These are phyloP conservation scores for Dasyurus viverrinus DNA, from an alignment of 2,113 vertebrate genomes.

Conservation along the genomic window DNA sequence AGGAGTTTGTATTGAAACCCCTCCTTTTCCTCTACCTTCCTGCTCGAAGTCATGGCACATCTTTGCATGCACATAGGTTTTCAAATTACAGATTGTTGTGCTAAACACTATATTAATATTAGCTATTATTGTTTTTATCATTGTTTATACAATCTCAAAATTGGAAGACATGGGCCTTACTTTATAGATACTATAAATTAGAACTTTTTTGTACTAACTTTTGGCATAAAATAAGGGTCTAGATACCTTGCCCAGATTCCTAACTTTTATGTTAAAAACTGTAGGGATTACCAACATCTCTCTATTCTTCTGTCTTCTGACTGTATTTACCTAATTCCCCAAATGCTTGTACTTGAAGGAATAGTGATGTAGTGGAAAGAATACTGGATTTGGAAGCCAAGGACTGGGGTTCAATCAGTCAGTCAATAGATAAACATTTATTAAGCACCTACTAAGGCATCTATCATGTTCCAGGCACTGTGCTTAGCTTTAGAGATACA, in stretches of 20 bases:
- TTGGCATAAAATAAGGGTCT: neutral
- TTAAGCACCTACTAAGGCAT: neutral
- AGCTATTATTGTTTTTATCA: neutral
- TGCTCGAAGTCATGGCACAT: neutral
- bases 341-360: neutral
- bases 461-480: neutral
- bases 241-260: neutral
- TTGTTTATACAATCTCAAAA: neutral
- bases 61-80: neutral
- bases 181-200: neutral
- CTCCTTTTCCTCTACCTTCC: neutral
- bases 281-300: neutral
- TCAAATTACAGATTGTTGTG: neutral
- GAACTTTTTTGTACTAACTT: neutral
- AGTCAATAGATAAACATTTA: neutral
- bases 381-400: neutral
- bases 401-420: neutral
- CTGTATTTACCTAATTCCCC: neutral
- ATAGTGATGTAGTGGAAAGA: neutral
- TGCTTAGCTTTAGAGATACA: neutral
- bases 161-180: neutral
- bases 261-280: neutral
- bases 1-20: neutral
- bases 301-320: neutral
- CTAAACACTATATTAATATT: neutral